phyloP scores from a whole-genome alignment of 2,888 invertebrate genomes.

The Amphipoea lucens region DNA sequence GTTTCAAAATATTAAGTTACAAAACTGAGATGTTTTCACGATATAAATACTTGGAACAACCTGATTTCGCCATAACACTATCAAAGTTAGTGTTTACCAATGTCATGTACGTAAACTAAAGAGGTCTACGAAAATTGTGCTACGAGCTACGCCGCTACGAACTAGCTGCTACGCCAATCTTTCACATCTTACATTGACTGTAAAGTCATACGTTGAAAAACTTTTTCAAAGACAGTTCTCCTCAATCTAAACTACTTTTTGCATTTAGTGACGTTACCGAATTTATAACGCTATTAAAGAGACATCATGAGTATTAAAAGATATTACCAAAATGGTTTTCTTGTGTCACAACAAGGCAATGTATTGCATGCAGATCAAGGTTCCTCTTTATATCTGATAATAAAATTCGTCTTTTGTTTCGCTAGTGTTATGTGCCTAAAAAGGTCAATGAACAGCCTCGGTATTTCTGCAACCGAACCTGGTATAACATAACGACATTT shows the following conservation, averaged over 20 bases:
- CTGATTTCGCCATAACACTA: slow-evolving; percentile 51
- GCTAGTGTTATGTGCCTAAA: slow-evolving; percentile 88
- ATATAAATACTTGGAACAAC: slow-evolving; percentile 54
- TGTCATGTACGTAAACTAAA: slow-evolving; percentile 42
- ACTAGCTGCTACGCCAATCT: slow-evolving; percentile 49
- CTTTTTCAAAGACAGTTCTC: slow-evolving; percentile 28
- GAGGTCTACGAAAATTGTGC: slow-evolving; percentile 61
- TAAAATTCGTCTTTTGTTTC: slow-evolving; percentile 88
- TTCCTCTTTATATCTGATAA: slow-evolving; percentile 83
- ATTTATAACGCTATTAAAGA: slow-evolving; percentile 19
- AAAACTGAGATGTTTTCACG: slow-evolving; percentile 68
- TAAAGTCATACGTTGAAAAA: slow-evolving; percentile 10
- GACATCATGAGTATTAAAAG: slow-evolving; percentile 37
- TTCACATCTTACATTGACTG: slow-evolving; percentile 35
- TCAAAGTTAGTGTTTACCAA: slow-evolving; percentile 43
- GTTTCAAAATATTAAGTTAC: slow-evolving; percentile 76
- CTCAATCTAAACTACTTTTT: slow-evolving; percentile 7
- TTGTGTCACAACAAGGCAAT: slow-evolving; percentile 74
- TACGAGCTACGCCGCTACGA: slow-evolving; percentile 67
- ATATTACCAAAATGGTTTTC: slow-evolving; percentile 53
- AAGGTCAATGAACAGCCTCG: slow-evolving; percentile 91
- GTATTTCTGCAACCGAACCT: slow-evolving; percentile 85
- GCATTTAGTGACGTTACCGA: background rate
- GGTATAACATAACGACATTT: slow-evolving; percentile 76
- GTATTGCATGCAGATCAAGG: slow-evolving; percentile 84